A percentile compares a stretch with the other conserved stretches of the same genome.
Evolutionary conservation across 2,888 invertebrate species (phyloP).

Genomic region (Rosalia funebris): DNA sequence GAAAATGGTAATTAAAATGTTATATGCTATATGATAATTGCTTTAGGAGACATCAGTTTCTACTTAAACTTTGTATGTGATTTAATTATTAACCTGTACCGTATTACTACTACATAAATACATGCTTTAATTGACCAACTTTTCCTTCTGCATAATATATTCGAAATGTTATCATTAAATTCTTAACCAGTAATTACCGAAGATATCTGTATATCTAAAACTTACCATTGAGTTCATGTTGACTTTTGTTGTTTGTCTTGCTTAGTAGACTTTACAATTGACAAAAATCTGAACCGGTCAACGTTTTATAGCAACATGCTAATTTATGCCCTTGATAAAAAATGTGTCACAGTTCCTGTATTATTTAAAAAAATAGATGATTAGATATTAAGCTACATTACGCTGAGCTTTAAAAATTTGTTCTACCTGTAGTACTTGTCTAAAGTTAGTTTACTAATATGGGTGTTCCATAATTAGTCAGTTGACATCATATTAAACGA

Average conservation of each 20-base stretch:
- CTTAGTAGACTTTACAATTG: neutral
- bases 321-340: slow-evolving; percentile 1
- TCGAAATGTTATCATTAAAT: too few species aligned
- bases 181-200: too few species aligned
- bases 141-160: too few species aligned
- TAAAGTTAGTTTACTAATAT: neutral
- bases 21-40: too few species aligned
- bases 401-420: neutral
- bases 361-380: neutral
- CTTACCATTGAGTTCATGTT: slow-evolving; percentile 15
- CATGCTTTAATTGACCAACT: too few species aligned
- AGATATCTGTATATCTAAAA: neutral
- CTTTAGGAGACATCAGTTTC: too few species aligned
- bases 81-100: too few species aligned
- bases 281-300: neutral
- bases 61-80: too few species aligned
- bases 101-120: too few species aligned
- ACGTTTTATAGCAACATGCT: neutral
- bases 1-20: too few species aligned
- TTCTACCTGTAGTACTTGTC: neutral
- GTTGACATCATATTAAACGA: neutral
- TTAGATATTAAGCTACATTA: neutral
- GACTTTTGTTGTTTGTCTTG: neutral
- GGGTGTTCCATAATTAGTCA: neutral
- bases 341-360: neutral